phyloP scores from a whole-genome alignment of 2,113 vertebrate genomes.

The Chaetodon auriga region DNA sequence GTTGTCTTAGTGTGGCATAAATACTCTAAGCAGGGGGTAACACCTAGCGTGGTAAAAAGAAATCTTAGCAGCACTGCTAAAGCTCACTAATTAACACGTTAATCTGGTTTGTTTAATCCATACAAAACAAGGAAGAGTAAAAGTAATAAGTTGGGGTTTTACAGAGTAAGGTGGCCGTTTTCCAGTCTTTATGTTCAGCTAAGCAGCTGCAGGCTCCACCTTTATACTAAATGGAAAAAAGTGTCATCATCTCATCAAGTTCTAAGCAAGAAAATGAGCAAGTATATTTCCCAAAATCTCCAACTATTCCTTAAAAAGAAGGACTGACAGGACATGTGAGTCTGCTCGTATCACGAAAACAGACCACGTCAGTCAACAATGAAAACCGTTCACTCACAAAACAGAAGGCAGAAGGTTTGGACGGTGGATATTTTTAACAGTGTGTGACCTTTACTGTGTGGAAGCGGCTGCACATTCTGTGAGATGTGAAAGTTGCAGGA shows the following conservation, averaged over 20 bases:
- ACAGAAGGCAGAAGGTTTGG: background rate
- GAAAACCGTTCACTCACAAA: background rate
- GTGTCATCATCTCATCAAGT: too few species aligned
- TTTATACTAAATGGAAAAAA: too few species aligned
- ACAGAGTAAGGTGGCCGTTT: background rate
- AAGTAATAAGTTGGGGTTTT: background rate
- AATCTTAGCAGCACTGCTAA: too few species aligned
- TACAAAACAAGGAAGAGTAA: background rate
- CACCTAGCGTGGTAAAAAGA: background rate
- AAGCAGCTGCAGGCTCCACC: too few species aligned
- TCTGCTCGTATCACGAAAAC: background rate
- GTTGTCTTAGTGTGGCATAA: background rate
- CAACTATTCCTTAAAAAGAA: background rate
- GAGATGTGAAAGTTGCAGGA: slow-evolving; percentile 25
- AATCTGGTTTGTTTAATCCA: background rate
- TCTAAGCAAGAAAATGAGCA: too few species aligned
- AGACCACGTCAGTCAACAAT: background rate
- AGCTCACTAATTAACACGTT: background rate
- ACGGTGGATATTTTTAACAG: background rate
- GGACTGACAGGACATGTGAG: background rate
- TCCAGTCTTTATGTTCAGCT: background rate
- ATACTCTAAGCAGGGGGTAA: background rate
- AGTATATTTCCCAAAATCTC: too few species aligned
- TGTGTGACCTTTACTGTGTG: slow-evolving; percentile 19
- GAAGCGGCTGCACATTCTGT: slow-evolving; percentile 22